Base-by-base conservation (phyloP, 2,888 invertebrate genomes). In the Ophion costatus region DNA sequence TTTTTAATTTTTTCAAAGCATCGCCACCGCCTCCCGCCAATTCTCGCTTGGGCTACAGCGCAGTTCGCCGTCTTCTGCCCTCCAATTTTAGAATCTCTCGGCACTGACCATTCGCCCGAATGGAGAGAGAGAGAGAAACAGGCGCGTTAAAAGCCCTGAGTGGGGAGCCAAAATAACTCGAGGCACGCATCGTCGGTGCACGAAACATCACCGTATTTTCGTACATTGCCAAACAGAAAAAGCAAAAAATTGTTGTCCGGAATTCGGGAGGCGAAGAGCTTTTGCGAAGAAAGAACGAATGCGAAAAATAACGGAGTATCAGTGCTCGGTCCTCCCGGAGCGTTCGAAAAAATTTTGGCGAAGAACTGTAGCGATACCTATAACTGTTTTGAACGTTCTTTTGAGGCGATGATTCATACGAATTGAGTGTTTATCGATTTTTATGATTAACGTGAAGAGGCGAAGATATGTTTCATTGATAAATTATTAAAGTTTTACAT, bases 81-180 rank as follows among this genome's bases (percentile, higher is more conserved):
- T 84, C 81, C 84, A 84, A 84, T 75, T 84, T 84, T 84, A 82
- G 84, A 84, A 64, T n/a, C 79, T 73, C 82, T 82, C 79, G 64
- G 67, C 82, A 82, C 75, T 84, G 84, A 82, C 84, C 82, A 76
- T 66, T 75, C 67, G 51, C 38, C n/a, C 57, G 20, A 71, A 82
- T 66, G 71, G 71, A 70, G 45, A 66, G 64, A 70, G 45, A 66
- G 64, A 69, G 56, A 45, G 78, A 74, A 81, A 75, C 64, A 71
- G 74, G 78, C 70, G 74, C 75, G 74, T 51, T 66, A 29, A 51
- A n/a, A 59, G 69, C 69, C 66, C 59, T 56, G 78, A 64, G 57
- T 79, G 69, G 51, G 51, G 57, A 74, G 56, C 45, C 11, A 79
- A 83, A 83, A 75, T 75, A 80, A 66, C 76, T 64, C 71, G n/a